These are phyloP conservation scores for Muricea muricata DNA, from an alignment of 92 coral and sea anemone species.

Conservation along the genomic window DNA sequence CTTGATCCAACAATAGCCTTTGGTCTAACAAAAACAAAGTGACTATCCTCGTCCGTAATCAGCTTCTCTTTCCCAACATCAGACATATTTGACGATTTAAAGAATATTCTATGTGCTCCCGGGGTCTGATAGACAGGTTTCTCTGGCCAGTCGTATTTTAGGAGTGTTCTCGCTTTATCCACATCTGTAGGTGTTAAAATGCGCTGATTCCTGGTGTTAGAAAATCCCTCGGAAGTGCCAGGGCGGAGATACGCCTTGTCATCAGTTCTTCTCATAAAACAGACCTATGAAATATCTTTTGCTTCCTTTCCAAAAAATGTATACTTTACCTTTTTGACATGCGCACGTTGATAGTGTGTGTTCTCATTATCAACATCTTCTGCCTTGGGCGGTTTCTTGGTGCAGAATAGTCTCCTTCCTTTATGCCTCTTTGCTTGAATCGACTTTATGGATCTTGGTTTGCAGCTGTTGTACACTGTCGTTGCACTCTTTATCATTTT, in stretches of 20 bases:
- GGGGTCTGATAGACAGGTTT: constrained; percentile 57
- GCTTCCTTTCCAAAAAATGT: constrained; percentile 40
- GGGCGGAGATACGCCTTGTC: constrained; percentile 41
- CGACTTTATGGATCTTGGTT: constrained; percentile 27
- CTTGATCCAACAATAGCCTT: constrained; percentile 54
- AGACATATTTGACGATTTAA: constrained; percentile 21
- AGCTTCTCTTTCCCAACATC: constrained; percentile 46
- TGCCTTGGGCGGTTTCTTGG: constrained; percentile 48
- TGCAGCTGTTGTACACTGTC: constrained; percentile 45
- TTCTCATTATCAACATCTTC: constrained; percentile 46
- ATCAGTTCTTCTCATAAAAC: constrained; percentile 14
- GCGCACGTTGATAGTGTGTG: constrained; percentile 45
- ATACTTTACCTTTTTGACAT: constrained; percentile 41
- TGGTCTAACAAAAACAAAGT: constrained; percentile 51
- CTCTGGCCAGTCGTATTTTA: constrained; percentile 54
- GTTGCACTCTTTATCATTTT: constrained; percentile 44
- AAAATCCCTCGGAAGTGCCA: constrained; percentile 39
- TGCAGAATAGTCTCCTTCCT: constrained; percentile 40
- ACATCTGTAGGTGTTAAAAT: constrained; percentile 42
- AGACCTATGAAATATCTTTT: constrained; percentile 10
- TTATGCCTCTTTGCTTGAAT: constrained; percentile 27
- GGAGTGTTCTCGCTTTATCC: constrained; percentile 46
- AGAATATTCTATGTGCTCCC: constrained; percentile 40
- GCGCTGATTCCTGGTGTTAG: constrained; percentile 29
- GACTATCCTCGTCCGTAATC: constrained; percentile 35